Evolutionary conservation across 2,797 vertebrate genomes (phyloP), one percentile per base, ranked within the genome.

Genomic region (Anguilla obscura): DNA sequence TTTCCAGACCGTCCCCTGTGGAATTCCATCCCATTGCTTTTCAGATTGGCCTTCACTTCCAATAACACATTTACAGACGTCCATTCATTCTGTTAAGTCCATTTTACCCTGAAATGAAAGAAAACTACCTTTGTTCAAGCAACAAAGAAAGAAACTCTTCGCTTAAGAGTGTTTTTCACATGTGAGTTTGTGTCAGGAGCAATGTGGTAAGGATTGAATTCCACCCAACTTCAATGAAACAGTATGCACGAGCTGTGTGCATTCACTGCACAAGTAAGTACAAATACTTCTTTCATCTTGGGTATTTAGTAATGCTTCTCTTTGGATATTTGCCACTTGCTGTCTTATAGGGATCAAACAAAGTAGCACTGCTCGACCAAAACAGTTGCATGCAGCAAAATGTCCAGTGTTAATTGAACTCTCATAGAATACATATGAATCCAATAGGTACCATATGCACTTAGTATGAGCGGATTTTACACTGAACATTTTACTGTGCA

Each of bases 1-100:
- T 87, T 84, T 84, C 16, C 60, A 84, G 82, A 87, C 60, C 50
- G 50, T 50, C 24, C 18, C 18, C 40, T 82, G 33, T 80, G 74
- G 74, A 79, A 79, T 45, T 79, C 74, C 74, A 79, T 5, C 33
- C 74, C 6, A 12, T 36, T 7, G 74, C 10, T 40, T 45, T 48
- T 45, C 40, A 48, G 1, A 50, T 18, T 1, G 79, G 45, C 79
- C 21, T 50, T n/a, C 45, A 21, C 45, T 21, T n/a, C 50, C n/a
- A 50, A 82, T 48, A 50, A 50, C 21, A 48, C 40, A n/a, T 50
- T 82, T n/a, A n/a, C 21, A 45, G 79, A 82, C 8, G 79, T n/a
- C 1, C 0, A 2, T 1, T 9, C 21, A 3, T 50, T 48, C 8
- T 82, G 1, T 50, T 82, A 24, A 36, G 6, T 82, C 9, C n/a